Conservation (phyloP, 2,113 vertebrate genomes). For the Limanda limanda region DNA sequence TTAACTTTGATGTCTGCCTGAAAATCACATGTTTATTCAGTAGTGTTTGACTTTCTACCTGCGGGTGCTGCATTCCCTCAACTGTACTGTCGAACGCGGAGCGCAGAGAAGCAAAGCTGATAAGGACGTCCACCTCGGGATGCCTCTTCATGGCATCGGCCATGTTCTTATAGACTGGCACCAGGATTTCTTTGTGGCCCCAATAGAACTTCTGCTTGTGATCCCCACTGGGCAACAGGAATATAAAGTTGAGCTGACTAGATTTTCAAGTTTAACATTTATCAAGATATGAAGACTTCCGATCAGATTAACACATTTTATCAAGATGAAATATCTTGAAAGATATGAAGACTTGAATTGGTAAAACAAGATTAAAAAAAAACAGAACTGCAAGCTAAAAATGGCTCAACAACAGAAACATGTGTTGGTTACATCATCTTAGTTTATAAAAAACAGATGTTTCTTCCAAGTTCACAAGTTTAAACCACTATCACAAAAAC, state of each 20-base stretch:
- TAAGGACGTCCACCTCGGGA: slow-evolving; percentile 93
- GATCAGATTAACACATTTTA: no score
- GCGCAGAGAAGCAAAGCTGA: slow-evolving; percentile 96
- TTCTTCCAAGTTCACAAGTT: no score
- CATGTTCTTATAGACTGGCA: slow-evolving; percentile 98
- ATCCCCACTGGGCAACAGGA: slow-evolving; percentile 87
- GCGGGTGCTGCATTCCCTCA: slow-evolving; percentile 92
- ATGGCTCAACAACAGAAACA: no score
- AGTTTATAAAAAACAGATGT: no score
- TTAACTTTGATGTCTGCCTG: background rate
- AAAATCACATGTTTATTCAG: background rate
- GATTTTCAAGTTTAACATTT: no score
- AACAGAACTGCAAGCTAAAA: no score
- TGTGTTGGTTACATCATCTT: background rate
- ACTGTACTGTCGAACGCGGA: slow-evolving; percentile 96
- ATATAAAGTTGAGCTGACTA: background rate
- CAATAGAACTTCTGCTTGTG: slow-evolving; percentile 99
- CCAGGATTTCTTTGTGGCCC: slow-evolving; percentile 98
- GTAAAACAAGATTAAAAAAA: no score
- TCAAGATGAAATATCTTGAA: no score
- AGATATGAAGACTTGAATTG: no score
- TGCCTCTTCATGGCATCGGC: slow-evolving; percentile 96
- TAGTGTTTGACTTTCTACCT: slow-evolving; percentile 78
- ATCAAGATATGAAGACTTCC: no score
- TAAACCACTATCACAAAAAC: no score